phyloP scores from a whole-genome alignment of 2,113 vertebrate species.

The Mellivora capensis region DNA sequence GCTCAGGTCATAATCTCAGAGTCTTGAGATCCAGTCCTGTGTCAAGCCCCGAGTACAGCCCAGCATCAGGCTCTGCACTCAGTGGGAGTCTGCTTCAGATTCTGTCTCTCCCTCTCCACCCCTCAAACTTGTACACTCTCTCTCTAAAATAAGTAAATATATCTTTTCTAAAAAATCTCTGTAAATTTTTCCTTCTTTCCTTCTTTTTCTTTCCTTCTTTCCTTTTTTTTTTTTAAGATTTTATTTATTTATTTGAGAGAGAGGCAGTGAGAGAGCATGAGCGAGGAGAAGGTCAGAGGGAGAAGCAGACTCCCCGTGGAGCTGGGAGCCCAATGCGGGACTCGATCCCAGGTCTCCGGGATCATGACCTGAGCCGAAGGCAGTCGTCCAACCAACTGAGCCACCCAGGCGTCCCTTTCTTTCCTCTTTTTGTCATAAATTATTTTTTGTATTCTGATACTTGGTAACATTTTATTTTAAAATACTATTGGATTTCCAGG shows the following conservation, averaged over 20 bases:
- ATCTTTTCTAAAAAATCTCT: not conserved
- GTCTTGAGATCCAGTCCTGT: not conserved
- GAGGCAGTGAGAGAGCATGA: no score
- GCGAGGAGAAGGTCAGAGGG: no score
- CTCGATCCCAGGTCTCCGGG: no score
- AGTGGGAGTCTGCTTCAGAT: not conserved
- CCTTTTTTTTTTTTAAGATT: no score
- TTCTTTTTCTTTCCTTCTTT: no score
- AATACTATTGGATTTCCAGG: not conserved
- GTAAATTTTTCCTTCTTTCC: no score
- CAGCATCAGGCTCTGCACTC: not conserved
- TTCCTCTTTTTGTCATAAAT: not conserved
- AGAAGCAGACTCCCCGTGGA: no score
- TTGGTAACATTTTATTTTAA: slow-evolving; percentile 21
- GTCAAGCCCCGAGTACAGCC: not conserved
- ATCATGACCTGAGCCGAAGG: no score
- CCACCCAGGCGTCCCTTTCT: no score
- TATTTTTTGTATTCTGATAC: not conserved
- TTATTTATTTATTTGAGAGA: no score
- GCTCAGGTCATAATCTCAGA: not conserved
- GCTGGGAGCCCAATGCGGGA: no score
- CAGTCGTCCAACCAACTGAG: no score
- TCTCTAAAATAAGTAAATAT: not conserved
- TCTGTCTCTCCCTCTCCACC: not conserved
- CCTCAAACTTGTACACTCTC: not conserved